Percentiles rank a stretch among this genome's conserved stretches.
These are phyloP conservation scores for Hydrozoanthus gracilis DNA, from an alignment of 92 coral and sea anemone species.

Conservation along the genomic window DNA sequence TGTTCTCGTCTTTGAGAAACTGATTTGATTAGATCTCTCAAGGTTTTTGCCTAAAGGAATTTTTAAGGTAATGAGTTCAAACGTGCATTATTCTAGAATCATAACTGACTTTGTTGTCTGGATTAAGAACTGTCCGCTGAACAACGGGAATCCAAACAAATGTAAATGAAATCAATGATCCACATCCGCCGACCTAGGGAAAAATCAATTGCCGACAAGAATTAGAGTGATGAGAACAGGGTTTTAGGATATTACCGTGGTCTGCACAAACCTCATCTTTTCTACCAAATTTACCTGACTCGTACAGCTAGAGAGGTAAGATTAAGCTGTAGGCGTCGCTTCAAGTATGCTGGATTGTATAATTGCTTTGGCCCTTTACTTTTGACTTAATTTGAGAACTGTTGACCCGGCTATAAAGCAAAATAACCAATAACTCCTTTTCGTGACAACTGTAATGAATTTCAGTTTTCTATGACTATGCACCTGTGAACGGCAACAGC, in stretches of 20 bases:
- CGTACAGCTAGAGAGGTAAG: neutral
- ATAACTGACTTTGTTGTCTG: neutral
- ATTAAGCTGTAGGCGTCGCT: too few relatives aligned
- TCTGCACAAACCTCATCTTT: neutral
- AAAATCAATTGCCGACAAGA: neutral
- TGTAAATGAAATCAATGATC: neutral
- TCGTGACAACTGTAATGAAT: neutral
- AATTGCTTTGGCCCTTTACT: neutral
- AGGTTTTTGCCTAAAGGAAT: too few relatives aligned
- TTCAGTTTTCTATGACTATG: neutral
- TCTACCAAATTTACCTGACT: neutral
- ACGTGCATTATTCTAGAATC: neutral
- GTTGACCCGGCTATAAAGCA: neutral
- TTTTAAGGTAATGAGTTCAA: neutral
- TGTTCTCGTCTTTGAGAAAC: too few relatives aligned
- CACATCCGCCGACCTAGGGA: neutral
- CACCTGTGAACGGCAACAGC: neutral
- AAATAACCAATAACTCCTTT: neutral
- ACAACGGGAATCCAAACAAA: slow-evolving; percentile 5
- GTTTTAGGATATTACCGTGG: neutral
- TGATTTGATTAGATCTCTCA: too few relatives aligned
- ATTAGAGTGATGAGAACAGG: too few relatives aligned
- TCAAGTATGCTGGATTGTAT: too few relatives aligned
- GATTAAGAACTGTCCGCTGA: neutral
- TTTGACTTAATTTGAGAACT: neutral